Conservation (phyloP, 2,113 vertebrate species). For the Macheiramphus alcinus region DNA sequence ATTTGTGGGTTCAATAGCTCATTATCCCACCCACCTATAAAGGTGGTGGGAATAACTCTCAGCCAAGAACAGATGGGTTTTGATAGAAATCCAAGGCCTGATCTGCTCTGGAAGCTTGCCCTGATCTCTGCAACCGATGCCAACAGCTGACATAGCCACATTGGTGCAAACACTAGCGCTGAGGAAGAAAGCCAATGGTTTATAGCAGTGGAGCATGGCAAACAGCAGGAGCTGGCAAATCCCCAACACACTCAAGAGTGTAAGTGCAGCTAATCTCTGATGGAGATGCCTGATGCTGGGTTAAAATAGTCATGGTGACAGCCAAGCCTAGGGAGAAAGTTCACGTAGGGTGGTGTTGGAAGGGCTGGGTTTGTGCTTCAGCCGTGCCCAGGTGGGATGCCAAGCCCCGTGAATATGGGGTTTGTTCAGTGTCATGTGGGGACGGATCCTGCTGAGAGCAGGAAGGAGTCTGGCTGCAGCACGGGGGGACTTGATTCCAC, state of each 20-base stretch:
- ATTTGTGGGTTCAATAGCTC: background rate
- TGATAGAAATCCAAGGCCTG: background rate
- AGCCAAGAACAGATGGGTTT: background rate
- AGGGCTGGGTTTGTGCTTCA: background rate
- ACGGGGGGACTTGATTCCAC: background rate
- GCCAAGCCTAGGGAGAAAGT: background rate
- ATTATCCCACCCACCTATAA: background rate
- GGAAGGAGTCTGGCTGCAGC: background rate
- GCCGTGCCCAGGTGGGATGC: background rate
- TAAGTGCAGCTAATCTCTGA: background rate
- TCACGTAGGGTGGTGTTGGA: background rate
- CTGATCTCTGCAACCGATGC: background rate
- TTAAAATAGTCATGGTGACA: background rate
- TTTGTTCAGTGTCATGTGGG: background rate
- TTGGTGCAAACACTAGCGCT: background rate
- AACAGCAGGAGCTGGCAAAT: background rate
- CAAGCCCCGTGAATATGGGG: background rate
- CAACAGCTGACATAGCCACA: background rate
- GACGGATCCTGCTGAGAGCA: background rate
- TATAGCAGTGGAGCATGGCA: background rate
- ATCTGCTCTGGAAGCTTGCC: constrained; percentile 27
- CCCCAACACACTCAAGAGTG: background rate
- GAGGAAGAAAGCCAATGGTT: background rate
- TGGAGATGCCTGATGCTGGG: background rate
- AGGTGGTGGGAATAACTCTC: background rate